Conservation (phyloP, 2,113 vertebrate species). For the Gallinago undulata region DNA sequence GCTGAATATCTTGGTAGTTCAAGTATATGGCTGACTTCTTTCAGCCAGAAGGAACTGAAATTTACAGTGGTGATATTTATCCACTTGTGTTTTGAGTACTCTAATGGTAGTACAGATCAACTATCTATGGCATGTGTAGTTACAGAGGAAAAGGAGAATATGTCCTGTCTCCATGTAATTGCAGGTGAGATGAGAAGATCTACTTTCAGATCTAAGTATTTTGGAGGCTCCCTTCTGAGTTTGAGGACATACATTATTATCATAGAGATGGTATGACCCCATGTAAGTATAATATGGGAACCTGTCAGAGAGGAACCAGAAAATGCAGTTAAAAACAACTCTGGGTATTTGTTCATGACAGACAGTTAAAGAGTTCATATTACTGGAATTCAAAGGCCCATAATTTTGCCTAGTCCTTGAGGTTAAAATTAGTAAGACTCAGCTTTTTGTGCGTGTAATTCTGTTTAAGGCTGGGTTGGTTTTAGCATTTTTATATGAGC, state of each 20-base stretch:
- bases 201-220: not conserved
- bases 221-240: not conserved
- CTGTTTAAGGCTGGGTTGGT: not conserved
- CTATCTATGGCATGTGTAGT: not conserved
- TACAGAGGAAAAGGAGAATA: not conserved
- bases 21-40: not conserved
- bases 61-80: not conserved
- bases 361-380: not conserved
- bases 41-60: not conserved
- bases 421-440: not conserved
- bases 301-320: not conserved
- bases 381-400: not conserved
- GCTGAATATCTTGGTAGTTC: not conserved
- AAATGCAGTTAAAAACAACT: conserved; percentile 36
- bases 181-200: not conserved
- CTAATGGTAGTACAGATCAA: not conserved
- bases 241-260: not conserved
- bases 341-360: not conserved
- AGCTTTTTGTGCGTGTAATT: not conserved
- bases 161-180: not conserved
- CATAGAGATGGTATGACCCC: not conserved
- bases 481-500: not conserved
- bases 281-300: not conserved
- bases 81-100: not conserved
- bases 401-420: not conserved